phyloP scores from a whole-genome alignment of 1,140 invertebrate species.

The Hestina assimilis region DNA sequence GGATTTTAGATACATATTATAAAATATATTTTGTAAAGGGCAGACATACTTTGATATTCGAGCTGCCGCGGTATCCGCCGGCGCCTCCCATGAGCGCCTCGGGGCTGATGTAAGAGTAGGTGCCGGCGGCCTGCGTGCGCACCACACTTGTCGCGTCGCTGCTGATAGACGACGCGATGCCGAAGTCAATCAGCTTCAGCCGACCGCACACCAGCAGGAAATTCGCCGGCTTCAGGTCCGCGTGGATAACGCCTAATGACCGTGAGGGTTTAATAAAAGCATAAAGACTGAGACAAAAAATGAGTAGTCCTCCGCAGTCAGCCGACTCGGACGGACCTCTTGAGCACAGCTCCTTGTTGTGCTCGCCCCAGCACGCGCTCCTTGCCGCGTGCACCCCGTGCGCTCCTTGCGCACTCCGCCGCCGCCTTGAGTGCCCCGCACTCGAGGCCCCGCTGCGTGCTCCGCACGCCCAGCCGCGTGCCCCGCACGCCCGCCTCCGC shows the following conservation, averaged over 20 bases:
- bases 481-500: too few relatives aligned
- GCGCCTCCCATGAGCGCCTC: slow-evolving; percentile 86
- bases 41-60: slow-evolving; percentile 57
- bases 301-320: too few relatives aligned
- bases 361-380: too few relatives aligned
- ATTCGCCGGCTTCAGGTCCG: slow-evolving; percentile 98
- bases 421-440: too few relatives aligned
- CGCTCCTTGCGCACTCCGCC: too few relatives aligned
- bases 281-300: too few relatives aligned
- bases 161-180: slow-evolving; percentile 95
- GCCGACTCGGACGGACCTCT: too few relatives aligned
- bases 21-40: background rate
- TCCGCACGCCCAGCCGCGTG: too few relatives aligned
- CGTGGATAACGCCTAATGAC: slow-evolving; percentile 92
- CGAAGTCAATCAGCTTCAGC: slow-evolving; percentile 98
- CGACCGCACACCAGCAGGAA: slow-evolving; percentile 93
- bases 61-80: slow-evolving; percentile 54
- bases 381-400: too few relatives aligned
- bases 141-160: slow-evolving; percentile 94
- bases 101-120: slow-evolving; percentile 97
- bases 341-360: too few relatives aligned
- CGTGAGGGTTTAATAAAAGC: too few relatives aligned
- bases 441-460: too few relatives aligned
- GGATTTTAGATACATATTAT: slow-evolving; percentile 1
- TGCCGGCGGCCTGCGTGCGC: slow-evolving; percentile 90